Percentiles rank a stretch among this genome's conserved stretches.
These are phyloP conservation scores for Tinea pellionella DNA, from an alignment of 2,888 invertebrate species.

Conservation along the genomic window DNA sequence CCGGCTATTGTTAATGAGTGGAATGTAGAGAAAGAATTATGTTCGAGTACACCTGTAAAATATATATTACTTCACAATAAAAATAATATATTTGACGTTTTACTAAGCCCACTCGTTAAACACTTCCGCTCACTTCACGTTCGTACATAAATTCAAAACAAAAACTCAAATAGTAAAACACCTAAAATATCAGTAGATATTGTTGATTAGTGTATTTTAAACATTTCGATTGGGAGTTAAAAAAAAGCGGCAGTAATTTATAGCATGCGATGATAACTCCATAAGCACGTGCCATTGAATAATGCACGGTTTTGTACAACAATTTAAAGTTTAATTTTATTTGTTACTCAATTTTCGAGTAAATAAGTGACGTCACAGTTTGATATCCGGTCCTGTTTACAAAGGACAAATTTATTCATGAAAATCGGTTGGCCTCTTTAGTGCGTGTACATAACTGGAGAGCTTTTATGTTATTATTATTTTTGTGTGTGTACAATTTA, in stretches of 20 bases:
- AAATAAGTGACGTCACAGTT: conserved; percentile 4
- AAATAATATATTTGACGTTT: too few species aligned
- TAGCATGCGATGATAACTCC: neutral
- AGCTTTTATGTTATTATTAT: neutral
- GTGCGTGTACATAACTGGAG: conserved; percentile 2
- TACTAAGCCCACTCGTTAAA: too few species aligned
- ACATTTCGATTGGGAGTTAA: neutral
- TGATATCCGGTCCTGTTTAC: conserved; percentile 8
- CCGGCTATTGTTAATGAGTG: too few species aligned
- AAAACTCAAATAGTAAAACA: too few species aligned
- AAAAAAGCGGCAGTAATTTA: neutral
- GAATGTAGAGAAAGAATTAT: too few species aligned
- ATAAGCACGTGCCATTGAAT: neutral
- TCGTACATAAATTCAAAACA: too few species aligned
- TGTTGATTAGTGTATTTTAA: neutral
- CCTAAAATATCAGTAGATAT: too few species aligned
- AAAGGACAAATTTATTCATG: conserved; percentile 13
- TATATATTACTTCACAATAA: too few species aligned
- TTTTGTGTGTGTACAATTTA: neutral
- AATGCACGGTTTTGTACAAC: neutral
- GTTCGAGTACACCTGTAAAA: too few species aligned
- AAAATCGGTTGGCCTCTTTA: conserved; percentile 10
- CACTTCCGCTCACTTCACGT: too few species aligned
- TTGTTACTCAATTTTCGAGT: neutral
- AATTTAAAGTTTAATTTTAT: neutral